phyloP scores from a whole-genome alignment of 2,113 vertebrate genomes.

The Pelobates fuscus region DNA sequence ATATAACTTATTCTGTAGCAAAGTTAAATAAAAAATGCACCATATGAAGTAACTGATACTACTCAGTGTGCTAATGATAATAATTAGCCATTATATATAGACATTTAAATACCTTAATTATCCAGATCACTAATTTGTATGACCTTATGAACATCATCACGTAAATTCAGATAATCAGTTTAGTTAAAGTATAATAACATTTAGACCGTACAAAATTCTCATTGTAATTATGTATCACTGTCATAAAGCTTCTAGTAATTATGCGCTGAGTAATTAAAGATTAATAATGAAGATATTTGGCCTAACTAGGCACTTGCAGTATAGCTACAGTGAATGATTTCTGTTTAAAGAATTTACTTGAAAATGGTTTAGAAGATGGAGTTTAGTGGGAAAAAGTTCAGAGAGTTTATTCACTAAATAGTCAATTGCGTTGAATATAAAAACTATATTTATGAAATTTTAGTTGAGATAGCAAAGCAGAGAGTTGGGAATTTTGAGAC shows the following conservation, averaged over 20 bases:
- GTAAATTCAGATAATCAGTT: conserved; percentile 47
- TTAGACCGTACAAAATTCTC: conserved; percentile 27
- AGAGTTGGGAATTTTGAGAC: no score
- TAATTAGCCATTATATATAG: conserved; percentile 24
- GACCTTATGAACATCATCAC: conserved; percentile 45
- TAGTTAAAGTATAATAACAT: conserved; percentile 48
- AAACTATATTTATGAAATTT: no score
- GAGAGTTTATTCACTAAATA: no score
- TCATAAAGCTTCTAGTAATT: conserved; percentile 54
- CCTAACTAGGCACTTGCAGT: conserved; percentile 4
- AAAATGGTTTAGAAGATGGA: not conserved
- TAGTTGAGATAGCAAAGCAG: no score
- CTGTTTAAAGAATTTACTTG: not conserved
- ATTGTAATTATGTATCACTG: conserved; percentile 52
- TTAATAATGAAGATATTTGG: conserved; percentile 52
- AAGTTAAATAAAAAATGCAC: no score
- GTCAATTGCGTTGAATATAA: no score
- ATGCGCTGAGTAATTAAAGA: conserved; percentile 51
- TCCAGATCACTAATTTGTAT: conserved; percentile 41
- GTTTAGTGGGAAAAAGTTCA: no score
- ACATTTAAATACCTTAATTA: conserved; percentile 43
- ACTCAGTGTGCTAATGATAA: conserved; percentile 27
- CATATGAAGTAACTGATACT: no score
- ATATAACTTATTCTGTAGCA: no score
- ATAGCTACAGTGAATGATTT: not conserved